Evolutionary conservation across 2,113 vertebrate genomes (phyloP).

Genomic region (Morone saxatilis): DNA sequence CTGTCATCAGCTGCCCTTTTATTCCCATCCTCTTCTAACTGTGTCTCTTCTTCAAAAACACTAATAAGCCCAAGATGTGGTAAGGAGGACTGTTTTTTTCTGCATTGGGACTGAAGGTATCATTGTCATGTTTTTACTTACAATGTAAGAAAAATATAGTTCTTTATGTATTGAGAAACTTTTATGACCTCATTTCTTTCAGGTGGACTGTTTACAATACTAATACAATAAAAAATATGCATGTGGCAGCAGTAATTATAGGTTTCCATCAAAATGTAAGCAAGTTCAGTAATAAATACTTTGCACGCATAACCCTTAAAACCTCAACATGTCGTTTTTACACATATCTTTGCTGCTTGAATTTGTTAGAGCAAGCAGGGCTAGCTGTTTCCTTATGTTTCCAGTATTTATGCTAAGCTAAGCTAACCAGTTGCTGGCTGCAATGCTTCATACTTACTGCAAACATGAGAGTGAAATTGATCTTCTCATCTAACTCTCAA

Average conservation of each 20-base stretch:
- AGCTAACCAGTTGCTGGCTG: background rate
- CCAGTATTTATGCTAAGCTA: background rate
- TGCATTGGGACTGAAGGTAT: background rate
- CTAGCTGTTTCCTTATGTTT: background rate
- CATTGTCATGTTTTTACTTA: background rate
- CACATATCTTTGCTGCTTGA: background rate
- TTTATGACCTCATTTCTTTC: background rate
- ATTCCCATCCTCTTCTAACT: background rate
- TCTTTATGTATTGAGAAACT: background rate
- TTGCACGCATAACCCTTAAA: no score
- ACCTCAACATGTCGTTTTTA: no score
- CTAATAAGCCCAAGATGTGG: constrained; percentile 19
- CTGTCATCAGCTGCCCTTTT: background rate
- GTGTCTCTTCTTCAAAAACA: background rate
- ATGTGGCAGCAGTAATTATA: background rate
- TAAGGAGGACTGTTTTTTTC: background rate
- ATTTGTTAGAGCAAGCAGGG: background rate
- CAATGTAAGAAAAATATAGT: background rate
- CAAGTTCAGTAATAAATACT: no score
- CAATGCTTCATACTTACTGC: background rate
- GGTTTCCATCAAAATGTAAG: no score
- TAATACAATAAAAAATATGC: no score
- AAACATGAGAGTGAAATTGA: background rate
- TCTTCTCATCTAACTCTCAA: background rate
- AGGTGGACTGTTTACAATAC: no score